A percentile compares a stretch with the other conserved stretches of the same genome.
Conservation (phyloP, 2,888 invertebrate species). For the Drosophila lacicola region DNA sequence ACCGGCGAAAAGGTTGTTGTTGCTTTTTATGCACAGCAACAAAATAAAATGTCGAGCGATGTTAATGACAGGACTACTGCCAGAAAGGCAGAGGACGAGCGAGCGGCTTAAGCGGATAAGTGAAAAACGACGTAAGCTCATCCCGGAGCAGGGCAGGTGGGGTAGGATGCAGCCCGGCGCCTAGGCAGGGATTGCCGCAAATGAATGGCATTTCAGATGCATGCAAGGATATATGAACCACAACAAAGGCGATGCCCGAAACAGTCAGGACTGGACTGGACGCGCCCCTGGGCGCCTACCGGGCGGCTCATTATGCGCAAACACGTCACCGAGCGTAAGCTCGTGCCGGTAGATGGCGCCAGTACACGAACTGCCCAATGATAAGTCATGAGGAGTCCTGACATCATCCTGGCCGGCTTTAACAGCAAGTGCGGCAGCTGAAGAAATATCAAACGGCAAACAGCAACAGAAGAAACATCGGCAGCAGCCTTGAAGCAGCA, state of each 20-base stretch:
- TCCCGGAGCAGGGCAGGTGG: slow-evolving; percentile 4
- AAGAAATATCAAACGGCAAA: slow-evolving; percentile 14
- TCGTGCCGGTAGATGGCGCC: slow-evolving; percentile 19
- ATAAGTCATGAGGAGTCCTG: slow-evolving; percentile 42
- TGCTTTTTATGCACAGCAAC: slow-evolving; percentile 10
- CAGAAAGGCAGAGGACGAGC: slow-evolving; percentile 9
- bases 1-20: slow-evolving; percentile 19
- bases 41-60: slow-evolving; percentile 38
- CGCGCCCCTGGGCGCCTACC: background rate
- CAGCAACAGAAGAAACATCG: slow-evolving; percentile 9
- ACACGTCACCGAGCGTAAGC: slow-evolving; percentile 45
- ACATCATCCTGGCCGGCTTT: slow-evolving; percentile 10
- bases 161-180: slow-evolving; percentile 21
- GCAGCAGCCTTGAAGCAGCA: slow-evolving; percentile 20
- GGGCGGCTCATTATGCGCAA: slow-evolving; percentile 63
- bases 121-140: slow-evolving; percentile 57
- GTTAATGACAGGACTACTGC: slow-evolving; percentile 49
- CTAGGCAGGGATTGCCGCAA: slow-evolving; percentile 48
- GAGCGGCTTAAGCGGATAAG: slow-evolving; percentile 44
- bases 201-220: slow-evolving; percentile 61
- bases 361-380: slow-evolving; percentile 28
- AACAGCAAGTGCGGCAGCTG: background rate
- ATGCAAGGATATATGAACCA: slow-evolving; percentile 46
- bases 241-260: slow-evolving; percentile 47
- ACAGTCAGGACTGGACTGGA: background rate